These are phyloP conservation scores for Brachionus asplanchnoidis DNA, from an alignment of 1,140 invertebrate genomes.

Conservation along the genomic window DNA sequence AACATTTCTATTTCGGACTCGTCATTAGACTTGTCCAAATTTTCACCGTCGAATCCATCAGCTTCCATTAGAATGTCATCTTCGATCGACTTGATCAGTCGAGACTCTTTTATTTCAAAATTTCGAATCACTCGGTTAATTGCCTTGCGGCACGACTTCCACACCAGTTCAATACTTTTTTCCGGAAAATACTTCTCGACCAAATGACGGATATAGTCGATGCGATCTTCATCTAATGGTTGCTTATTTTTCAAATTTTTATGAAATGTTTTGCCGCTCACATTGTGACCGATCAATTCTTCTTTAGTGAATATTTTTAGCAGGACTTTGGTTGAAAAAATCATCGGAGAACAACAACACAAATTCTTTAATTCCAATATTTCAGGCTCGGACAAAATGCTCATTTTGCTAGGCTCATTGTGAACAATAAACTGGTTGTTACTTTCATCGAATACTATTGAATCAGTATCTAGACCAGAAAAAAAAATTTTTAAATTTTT, in stretches of 20 bases:
- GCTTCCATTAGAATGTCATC: not conserved
- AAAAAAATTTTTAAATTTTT: not conserved
- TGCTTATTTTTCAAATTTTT: conserved; percentile 38
- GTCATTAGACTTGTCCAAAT: conserved; percentile 1
- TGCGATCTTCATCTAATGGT: conserved; percentile 27
- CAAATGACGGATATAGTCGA: conserved; percentile 36
- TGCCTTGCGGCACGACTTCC: conserved; percentile 33
- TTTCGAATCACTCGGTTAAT: conserved; percentile 37
- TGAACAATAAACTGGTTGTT: conserved; percentile 1
- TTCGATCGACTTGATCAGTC: conserved; percentile 7
- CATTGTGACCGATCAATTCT: conserved; percentile 35
- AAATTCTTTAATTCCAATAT: conserved; percentile 36
- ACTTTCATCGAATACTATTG: not conserved
- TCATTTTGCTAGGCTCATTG: not conserved
- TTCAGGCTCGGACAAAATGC: not conserved
- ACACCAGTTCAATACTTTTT: conserved; percentile 1
- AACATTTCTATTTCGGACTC: conserved; percentile 34
- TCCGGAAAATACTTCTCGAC: conserved; percentile 37
- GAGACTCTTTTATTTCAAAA: conserved; percentile 30
- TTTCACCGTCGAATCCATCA: not conserved
- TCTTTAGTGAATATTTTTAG: conserved; percentile 17
- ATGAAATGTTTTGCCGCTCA: conserved; percentile 35
- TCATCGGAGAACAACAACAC: conserved; percentile 34
- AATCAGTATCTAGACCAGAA: not conserved
- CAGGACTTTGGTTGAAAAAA: conserved; percentile 32